Percentiles rank a stretch among this genome's conserved stretches.
phyloP scores from a whole-genome alignment of 2,797 vertebrate species.

The Monodelphis domestica region DNA sequence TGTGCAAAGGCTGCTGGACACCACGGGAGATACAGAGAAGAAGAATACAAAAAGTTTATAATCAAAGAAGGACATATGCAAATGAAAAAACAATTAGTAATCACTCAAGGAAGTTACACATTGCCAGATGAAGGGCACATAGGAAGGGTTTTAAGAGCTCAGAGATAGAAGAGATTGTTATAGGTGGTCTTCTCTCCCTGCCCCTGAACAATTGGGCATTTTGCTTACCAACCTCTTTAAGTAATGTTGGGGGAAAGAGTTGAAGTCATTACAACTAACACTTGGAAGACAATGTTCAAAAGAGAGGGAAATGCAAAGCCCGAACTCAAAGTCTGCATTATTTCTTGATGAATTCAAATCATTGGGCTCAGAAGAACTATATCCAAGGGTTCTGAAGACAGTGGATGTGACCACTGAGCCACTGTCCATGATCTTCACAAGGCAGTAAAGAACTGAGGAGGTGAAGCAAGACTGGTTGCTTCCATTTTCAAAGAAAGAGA shows the following conservation, averaged over 20 bases:
- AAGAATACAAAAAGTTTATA: not conserved
- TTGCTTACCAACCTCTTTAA: conserved; percentile 16
- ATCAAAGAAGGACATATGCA: not conserved
- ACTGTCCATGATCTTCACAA: not conserved
- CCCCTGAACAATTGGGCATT: not conserved
- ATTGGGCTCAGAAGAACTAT: not conserved
- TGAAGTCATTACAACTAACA: not conserved
- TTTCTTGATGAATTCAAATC: not conserved
- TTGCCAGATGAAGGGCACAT: not conserved
- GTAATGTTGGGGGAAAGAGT: not conserved
- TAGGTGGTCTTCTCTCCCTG: not conserved
- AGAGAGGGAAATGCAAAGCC: conserved; percentile 18
- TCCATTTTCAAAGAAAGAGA: not conserved
- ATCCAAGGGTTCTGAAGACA: not conserved
- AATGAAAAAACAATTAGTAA: not conserved
- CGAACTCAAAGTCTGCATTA: not conserved
- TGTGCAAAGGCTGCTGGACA: not conserved
- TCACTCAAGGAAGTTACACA: conserved; percentile 18
- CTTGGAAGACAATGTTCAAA: conserved; percentile 4
- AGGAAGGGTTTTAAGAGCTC: conserved; percentile 5
- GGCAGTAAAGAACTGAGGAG: not conserved
- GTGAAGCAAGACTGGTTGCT: not conserved
- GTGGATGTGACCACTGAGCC: not conserved
- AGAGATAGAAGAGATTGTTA: not conserved
- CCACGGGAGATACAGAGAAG: not conserved